Conservation (phyloP, 2,113 vertebrate species). For the Mormyrus iriodes region DNA sequence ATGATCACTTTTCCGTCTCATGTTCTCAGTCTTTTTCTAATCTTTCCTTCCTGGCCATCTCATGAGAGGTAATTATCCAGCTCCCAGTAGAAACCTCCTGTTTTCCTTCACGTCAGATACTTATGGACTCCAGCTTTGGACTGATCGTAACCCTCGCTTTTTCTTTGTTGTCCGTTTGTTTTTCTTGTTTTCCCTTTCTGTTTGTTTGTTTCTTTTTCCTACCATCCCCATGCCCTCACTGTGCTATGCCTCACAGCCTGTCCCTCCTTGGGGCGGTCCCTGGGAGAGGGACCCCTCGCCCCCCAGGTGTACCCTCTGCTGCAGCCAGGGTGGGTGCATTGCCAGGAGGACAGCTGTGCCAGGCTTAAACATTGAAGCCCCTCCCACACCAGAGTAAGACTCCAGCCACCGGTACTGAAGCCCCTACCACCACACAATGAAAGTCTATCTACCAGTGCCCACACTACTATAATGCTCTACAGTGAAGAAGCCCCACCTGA, state of each 20-base stretch:
- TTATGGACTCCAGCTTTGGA: conserved; percentile 26
- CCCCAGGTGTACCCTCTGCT: conserved; percentile 48
- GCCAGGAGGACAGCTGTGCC: conserved; percentile 42
- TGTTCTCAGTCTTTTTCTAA: background rate
- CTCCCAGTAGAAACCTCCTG: conserved; percentile 25
- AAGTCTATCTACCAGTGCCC: background rate
- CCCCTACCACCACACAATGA: conserved; percentile 15
- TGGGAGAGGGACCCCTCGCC: conserved; percentile 35
- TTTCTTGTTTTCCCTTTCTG: conserved; percentile 29
- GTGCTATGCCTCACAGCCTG: conserved; percentile 27
- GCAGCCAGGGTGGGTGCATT: conserved; percentile 48
- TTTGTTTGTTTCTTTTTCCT: conserved; percentile 26
- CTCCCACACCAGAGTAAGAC: conserved; percentile 21
- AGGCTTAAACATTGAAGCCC: conserved; percentile 24
- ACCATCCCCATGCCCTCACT: conserved; percentile 13
- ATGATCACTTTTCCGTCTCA: background rate
- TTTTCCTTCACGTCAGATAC: conserved; percentile 29
- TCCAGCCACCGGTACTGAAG: conserved; percentile 6
- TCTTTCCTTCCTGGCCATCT: background rate
- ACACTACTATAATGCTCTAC: background rate
- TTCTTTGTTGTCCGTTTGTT: conserved; percentile 49
- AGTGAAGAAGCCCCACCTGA: background rate
- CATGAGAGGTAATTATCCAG: background rate
- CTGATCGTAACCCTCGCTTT: conserved; percentile 43
- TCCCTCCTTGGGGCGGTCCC: conserved; percentile 39